A percentile compares a stretch with the other conserved stretches of the same genome.
These are phyloP conservation scores for Catostylus mosaicus DNA, from an alignment of 30 jellyfish, hydroid and myxozoan genomes.

Conservation along the genomic window DNA sequence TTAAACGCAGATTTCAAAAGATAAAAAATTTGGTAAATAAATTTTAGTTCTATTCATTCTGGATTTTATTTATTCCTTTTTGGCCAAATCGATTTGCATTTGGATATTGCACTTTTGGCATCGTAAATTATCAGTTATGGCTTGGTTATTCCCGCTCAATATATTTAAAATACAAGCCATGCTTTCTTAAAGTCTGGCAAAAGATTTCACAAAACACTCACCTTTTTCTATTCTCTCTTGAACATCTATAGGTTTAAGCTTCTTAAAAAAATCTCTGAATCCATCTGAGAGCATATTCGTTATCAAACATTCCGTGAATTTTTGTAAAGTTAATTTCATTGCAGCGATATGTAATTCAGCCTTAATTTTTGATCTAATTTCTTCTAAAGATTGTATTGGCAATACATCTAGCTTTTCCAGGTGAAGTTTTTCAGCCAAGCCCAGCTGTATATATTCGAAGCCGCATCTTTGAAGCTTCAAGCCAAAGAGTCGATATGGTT, in stretches of 20 bases:
- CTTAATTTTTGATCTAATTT: neutral
- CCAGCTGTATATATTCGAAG: neutral
- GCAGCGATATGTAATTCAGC: neutral
- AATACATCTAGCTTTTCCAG: neutral
- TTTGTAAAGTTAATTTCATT: neutral
- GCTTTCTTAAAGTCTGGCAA: too few species aligned
- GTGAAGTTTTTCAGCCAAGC: neutral
- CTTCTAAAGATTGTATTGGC: neutral
- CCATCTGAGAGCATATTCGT: neutral
- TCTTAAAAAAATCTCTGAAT: neutral
- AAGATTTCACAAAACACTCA: too few species aligned
- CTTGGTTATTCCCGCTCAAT: too few species aligned
- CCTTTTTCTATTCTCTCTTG: neutral
- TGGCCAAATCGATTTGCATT: too few species aligned
- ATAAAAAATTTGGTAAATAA: too few species aligned
- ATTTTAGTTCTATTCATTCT: too few species aligned
- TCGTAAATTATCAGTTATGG: too few species aligned
- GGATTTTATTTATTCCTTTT: too few species aligned
- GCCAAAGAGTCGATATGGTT: conserved; percentile 5
- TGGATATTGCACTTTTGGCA: too few species aligned
- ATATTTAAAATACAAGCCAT: too few species aligned
- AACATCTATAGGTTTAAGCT: neutral
- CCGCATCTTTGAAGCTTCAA: neutral
- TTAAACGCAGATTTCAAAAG: too few species aligned
- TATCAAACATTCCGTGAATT: neutral